phyloP scores from a whole-genome alignment of 2,113 vertebrate species.

The Plotosus lineatus region DNA sequence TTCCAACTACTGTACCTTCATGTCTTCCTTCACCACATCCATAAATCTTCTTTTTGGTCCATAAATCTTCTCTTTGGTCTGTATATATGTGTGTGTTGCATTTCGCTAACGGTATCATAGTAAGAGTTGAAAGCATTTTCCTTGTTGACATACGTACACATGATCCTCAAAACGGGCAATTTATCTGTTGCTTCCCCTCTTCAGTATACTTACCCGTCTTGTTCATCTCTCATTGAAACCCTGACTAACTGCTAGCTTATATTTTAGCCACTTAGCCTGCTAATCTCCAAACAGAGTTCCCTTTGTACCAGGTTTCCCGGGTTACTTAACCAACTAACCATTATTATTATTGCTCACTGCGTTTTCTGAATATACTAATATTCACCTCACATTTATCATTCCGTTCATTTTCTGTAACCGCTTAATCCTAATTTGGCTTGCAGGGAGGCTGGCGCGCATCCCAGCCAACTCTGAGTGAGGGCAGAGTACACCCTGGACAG shows the following conservation, averaged over 20 bases:
- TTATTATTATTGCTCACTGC: background rate
- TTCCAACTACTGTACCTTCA: too few species aligned
- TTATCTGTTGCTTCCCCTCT: background rate
- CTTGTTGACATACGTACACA: too few species aligned
- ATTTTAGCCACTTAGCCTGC: background rate
- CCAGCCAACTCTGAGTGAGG: too few species aligned
- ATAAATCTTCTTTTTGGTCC: too few species aligned
- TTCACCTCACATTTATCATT: background rate
- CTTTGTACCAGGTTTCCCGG: background rate
- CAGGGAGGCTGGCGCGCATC: too few species aligned
- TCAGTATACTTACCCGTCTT: background rate
- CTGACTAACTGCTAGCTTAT: background rate
- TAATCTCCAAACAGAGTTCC: background rate
- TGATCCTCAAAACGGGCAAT: background rate
- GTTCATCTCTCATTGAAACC: too few species aligned
- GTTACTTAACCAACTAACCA: background rate
- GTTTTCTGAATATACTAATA: background rate
- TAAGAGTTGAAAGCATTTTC: background rate
- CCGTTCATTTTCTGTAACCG: too few species aligned
- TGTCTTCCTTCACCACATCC: too few species aligned
- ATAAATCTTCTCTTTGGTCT: too few species aligned
- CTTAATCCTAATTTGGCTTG: too few species aligned
- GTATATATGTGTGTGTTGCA: background rate
- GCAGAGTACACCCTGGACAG: too few species aligned
- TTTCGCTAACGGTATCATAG: background rate